These are phyloP conservation scores for Apus apus DNA, from an alignment of 2,113 vertebrate genomes.

Conservation along the genomic window DNA sequence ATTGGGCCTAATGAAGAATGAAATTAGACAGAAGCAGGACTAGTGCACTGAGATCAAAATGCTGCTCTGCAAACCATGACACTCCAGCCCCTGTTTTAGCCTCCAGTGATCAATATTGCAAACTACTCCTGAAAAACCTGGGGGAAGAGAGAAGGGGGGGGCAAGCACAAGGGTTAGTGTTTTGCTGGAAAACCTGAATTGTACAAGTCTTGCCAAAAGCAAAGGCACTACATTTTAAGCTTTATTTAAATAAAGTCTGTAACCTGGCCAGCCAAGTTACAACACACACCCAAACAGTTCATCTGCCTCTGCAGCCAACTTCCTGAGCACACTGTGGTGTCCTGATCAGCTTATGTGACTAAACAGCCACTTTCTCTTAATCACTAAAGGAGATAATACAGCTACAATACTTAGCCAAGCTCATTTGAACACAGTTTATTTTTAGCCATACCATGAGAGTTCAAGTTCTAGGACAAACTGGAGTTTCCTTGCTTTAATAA, in stretches of 20 bases:
- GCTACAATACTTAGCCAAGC: neutral
- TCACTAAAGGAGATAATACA: neutral
- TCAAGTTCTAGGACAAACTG: neutral
- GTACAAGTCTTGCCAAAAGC: slow-evolving; percentile 55
- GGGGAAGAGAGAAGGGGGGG: slow-evolving; percentile 14
- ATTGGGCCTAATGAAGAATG: neutral
- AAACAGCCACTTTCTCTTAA: neutral
- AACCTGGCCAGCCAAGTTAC: slow-evolving; percentile 91
- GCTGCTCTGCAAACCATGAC: neutral
- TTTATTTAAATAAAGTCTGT: slow-evolving; percentile 53
- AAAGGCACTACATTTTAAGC: slow-evolving; percentile 40
- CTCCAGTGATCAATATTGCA: slow-evolving; percentile 71
- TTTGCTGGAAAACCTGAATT: neutral
- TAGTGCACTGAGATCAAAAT: neutral
- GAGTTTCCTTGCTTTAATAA: neutral
- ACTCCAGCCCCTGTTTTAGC: neutral
- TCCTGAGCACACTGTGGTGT: slow-evolving; percentile 30
- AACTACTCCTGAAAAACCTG: slow-evolving; percentile 60
- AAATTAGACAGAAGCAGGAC: neutral
- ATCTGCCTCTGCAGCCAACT: neutral
- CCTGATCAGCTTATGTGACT: neutral
- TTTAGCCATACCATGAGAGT: neutral
- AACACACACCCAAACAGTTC: neutral
- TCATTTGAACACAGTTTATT: neutral
- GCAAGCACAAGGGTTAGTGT: slow-evolving; percentile 51